A percentile compares a stretch with the other conserved stretches of the same genome.
phyloP scores from a whole-genome alignment of 2,888 invertebrate genomes.

The Temnothorax ravouxi region DNA sequence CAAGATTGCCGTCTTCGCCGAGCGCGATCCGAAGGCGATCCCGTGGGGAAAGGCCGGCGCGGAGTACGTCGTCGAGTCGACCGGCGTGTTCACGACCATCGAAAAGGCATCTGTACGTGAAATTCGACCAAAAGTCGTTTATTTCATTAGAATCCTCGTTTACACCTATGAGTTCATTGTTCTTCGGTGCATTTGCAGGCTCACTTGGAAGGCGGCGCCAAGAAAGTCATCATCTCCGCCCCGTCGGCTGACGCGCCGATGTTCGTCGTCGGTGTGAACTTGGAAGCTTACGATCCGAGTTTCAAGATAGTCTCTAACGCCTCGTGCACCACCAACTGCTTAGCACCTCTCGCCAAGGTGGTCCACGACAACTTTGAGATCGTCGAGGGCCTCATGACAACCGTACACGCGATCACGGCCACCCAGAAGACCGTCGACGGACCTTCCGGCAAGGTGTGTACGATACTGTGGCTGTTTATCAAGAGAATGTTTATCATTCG shows the following conservation, averaged over 20 bases:
- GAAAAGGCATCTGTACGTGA: constrained; percentile 93
- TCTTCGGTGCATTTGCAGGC: constrained; percentile 85
- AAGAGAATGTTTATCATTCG: constrained; percentile 17
- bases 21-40: constrained; percentile 94
- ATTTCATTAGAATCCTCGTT: neutral
- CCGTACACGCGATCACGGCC: constrained; percentile 98
- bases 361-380: constrained; percentile 98
- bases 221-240: constrained; percentile 99
- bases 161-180: constrained; percentile 10
- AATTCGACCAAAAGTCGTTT: neutral
- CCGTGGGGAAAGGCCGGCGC: constrained; percentile 97
- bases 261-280: constrained; percentile 99
- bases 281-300: constrained; percentile 93
- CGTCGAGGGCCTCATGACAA: constrained; percentile 98
- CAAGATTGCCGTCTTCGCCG: constrained; percentile 94
- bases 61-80: constrained; percentile 98
- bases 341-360: constrained; percentile 99
- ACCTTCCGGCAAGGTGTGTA: constrained; percentile 91
- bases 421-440: constrained; percentile 99
- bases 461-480: neutral
- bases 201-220: constrained; percentile 96
- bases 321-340: constrained; percentile 99
- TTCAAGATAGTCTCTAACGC: constrained; percentile 96
- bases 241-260: constrained; percentile 99
- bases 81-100: constrained; percentile 98